Percentiles rank a stretch among this genome's conserved stretches.
These are phyloP conservation scores for Thera obeliscata DNA, from an alignment of 2,888 invertebrate species.

Conservation along the genomic window DNA sequence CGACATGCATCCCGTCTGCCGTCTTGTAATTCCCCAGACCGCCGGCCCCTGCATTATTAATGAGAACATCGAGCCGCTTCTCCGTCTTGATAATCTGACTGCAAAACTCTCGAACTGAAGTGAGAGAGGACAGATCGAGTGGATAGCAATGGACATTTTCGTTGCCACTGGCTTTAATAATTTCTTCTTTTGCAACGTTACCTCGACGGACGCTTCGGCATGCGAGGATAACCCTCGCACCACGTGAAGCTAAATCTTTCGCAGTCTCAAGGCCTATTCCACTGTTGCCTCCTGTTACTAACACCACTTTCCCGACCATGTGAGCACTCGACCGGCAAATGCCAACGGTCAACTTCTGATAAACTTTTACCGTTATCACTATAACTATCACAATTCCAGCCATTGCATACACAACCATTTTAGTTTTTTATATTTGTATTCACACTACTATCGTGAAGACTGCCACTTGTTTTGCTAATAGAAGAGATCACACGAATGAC, in stretches of 20 bases:
- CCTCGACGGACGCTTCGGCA: slow-evolving; percentile 75
- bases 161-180: slow-evolving; percentile 69
- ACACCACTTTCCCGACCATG: slow-evolving; percentile 77
- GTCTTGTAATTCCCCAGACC: slow-evolving; percentile 80
- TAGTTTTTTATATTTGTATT: slow-evolving; percentile 6
- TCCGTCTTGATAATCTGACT: slow-evolving; percentile 78
- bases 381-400: slow-evolving; percentile 48
- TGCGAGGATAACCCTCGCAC: slow-evolving; percentile 80
- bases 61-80: slow-evolving; percentile 80
- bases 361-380: slow-evolving; percentile 62
- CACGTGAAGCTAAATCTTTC: slow-evolving; percentile 77
- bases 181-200: slow-evolving; percentile 66
- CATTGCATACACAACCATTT: slow-evolving; percentile 57
- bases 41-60: slow-evolving; percentile 85
- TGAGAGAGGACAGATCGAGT: slow-evolving; percentile 75
- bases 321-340: slow-evolving; percentile 74
- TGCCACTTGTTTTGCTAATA: slow-evolving; percentile 14
- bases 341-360: slow-evolving; percentile 72
- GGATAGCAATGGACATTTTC: slow-evolving; percentile 63
- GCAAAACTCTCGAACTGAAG: slow-evolving; percentile 84
- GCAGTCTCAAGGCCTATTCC: slow-evolving; percentile 84
- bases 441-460: background rate
- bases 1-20: slow-evolving; percentile 87
- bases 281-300: slow-evolving; percentile 76
- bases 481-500: slow-evolving; percentile 32